Conservation (phyloP, 2,113 vertebrate genomes). For the Triplophysa siluroides region DNA sequence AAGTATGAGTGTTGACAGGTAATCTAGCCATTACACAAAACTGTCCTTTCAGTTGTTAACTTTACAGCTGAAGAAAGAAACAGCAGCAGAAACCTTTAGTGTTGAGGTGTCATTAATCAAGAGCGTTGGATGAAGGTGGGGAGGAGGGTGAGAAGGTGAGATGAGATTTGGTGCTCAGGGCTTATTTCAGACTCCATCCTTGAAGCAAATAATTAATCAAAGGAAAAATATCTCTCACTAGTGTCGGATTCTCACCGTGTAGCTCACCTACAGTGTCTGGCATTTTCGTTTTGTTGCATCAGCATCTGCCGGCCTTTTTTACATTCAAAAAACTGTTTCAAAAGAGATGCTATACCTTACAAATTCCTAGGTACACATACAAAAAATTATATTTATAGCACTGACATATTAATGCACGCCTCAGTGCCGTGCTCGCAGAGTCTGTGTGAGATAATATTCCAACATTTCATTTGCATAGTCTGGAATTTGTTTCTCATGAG, state of each 20-base stretch:
- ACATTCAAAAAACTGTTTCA: conserved; percentile 4
- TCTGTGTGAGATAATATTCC: conserved; percentile 5
- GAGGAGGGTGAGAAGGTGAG: conserved; percentile 34
- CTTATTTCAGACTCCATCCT: conserved; percentile 44
- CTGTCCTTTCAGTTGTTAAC: conserved; percentile 23
- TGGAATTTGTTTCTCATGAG: not conserved
- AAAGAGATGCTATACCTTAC: not conserved
- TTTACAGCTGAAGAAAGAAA: not conserved
- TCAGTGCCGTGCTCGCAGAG: not conserved
- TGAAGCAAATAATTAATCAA: conserved; percentile 45
- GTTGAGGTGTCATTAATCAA: conserved; percentile 45
- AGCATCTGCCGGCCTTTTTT: not conserved
- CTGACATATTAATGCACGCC: not conserved
- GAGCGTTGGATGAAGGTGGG: conserved; percentile 9
- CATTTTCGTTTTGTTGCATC: conserved; percentile 45
- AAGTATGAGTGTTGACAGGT: conserved; percentile 22
- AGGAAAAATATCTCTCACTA: conserved; percentile 33
- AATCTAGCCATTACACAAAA: not conserved
- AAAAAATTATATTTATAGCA: conserved; percentile 15
- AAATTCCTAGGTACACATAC: not conserved
- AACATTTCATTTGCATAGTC: not conserved
- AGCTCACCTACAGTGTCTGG: conserved; percentile 19
- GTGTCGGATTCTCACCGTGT: conserved; percentile 6
- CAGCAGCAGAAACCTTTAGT: conserved; percentile 4
- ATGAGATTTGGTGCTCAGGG: conserved; percentile 36